Evolutionary conservation across 2,888 invertebrate genomes (phyloP).

Genomic region (Andrena camellia): DNA sequence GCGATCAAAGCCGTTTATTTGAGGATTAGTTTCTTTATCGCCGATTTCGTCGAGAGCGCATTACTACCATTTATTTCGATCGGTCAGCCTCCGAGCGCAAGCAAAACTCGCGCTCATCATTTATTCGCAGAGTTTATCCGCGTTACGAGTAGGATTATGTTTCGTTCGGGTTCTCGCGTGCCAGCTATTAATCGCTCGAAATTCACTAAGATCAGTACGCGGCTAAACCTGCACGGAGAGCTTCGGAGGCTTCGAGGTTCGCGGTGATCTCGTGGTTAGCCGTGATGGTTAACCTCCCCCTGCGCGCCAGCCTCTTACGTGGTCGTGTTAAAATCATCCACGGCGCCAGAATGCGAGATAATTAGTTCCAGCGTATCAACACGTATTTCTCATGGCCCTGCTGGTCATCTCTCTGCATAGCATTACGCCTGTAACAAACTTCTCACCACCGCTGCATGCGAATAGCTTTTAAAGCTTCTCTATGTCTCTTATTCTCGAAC

Average conservation of each 20-base stretch:
- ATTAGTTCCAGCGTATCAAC: constrained; percentile 37
- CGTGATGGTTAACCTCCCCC: constrained; percentile 65
- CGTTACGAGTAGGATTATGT: constrained; percentile 4
- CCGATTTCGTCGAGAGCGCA: not conserved
- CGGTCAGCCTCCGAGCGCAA: not conserved
- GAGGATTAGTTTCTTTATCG: not conserved
- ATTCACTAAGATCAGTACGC: constrained; percentile 32
- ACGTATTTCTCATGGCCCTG: not conserved
- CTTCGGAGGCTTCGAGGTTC: constrained; percentile 58
- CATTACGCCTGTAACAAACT: not conserved
- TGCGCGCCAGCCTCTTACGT: constrained; percentile 48
- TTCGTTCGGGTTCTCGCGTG: not conserved
- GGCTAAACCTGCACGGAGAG: constrained; percentile 47
- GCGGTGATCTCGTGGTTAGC: constrained; percentile 69
- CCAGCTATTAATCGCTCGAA: constrained; percentile 39
- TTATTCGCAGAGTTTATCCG: not conserved
- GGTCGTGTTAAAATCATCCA: constrained; percentile 61
- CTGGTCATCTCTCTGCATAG: not conserved
- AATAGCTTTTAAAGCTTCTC: too few species aligned
- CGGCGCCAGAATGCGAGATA: constrained; percentile 53
- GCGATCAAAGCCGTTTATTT: not conserved
- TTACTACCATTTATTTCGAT: not conserved
- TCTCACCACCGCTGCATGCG: not conserved
- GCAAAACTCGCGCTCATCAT: not conserved
- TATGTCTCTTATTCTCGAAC: too few species aligned